phyloP scores from a whole-genome alignment of 1,140 invertebrate species.

The Pseudomyrmex concolor region DNA sequence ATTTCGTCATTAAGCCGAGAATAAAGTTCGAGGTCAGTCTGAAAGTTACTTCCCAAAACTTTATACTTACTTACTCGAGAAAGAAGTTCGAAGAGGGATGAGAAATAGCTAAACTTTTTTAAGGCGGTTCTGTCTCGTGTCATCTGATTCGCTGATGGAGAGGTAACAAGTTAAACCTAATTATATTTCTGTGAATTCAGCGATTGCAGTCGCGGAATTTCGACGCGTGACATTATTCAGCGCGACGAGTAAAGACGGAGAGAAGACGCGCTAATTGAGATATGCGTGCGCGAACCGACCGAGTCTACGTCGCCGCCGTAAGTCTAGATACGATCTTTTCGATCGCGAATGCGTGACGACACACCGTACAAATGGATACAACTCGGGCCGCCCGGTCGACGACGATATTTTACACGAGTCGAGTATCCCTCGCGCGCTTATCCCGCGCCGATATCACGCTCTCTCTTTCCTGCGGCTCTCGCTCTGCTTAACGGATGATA shows the following conservation, averaged over 20 bases:
- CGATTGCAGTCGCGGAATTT: background rate
- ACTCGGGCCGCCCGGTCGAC: background rate
- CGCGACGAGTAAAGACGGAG: background rate
- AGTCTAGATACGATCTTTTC: background rate
- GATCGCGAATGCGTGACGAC: background rate
- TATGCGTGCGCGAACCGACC: background rate
- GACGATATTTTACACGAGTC: slow-evolving; percentile 23
- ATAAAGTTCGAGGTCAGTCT: slow-evolving; percentile 20
- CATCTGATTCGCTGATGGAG: too few species aligned
- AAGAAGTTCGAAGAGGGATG: slow-evolving; percentile 25
- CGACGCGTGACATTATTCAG: background rate
- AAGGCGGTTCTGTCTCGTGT: background rate
- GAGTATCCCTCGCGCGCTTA: background rate
- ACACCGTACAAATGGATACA: background rate
- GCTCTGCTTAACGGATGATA: slow-evolving; percentile 35
- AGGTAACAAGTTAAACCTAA: background rate
- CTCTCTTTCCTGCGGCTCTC: background rate
- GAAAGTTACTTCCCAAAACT: slow-evolving; percentile 22
- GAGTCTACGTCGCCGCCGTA: background rate
- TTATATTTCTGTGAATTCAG: slow-evolving; percentile 19
- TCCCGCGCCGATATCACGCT: background rate
- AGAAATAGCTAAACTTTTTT: slow-evolving; percentile 21
- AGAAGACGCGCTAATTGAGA: slow-evolving; percentile 15
- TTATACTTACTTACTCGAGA: background rate
- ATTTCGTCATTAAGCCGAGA: slow-evolving; percentile 34